Conservation (phyloP, 1,140 invertebrate species). For the Steinernema khuongi region DNA sequence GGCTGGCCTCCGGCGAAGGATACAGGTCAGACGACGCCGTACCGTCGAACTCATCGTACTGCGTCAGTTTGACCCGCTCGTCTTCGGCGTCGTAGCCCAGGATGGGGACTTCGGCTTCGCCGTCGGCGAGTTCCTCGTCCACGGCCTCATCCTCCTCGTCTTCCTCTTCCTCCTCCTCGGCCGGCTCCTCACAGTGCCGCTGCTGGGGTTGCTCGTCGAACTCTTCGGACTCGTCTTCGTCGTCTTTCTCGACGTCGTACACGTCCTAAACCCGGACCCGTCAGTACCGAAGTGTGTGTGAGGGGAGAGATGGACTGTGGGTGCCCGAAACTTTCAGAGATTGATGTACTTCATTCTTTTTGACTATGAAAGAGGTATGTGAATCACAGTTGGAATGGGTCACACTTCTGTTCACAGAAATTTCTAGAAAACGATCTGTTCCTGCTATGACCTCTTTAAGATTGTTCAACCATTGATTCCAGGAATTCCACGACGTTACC, state of each 20-base stretch:
- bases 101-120: conserved; percentile 15
- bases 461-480: too few relatives aligned
- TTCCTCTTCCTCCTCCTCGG: conserved; percentile 24
- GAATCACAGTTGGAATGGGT: too few relatives aligned
- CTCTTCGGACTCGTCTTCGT: conserved; percentile 9
- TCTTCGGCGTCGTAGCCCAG: conserved; percentile 3
- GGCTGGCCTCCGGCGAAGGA: conserved; percentile 12
- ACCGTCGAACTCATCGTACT: conserved; percentile 15
- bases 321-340: conserved; percentile 17
- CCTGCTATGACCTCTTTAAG: too few relatives aligned
- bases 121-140: conserved; percentile 21
- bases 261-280: conserved; percentile 11
- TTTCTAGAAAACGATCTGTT: too few relatives aligned
- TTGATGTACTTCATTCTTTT: too few relatives aligned
- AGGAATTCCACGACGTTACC: too few relatives aligned
- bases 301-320: neutral
- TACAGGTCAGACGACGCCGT: neutral
- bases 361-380: too few relatives aligned
- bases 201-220: neutral
- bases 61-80: neutral
- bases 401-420: too few relatives aligned
- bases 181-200: neutral
- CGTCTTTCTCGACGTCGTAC: conserved; percentile 22
- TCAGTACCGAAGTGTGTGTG: neutral
- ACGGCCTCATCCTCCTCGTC: conserved; percentile 30